phyloP scores from a whole-genome alignment of 2,888 invertebrate species.

The Microplitis deprimator region DNA sequence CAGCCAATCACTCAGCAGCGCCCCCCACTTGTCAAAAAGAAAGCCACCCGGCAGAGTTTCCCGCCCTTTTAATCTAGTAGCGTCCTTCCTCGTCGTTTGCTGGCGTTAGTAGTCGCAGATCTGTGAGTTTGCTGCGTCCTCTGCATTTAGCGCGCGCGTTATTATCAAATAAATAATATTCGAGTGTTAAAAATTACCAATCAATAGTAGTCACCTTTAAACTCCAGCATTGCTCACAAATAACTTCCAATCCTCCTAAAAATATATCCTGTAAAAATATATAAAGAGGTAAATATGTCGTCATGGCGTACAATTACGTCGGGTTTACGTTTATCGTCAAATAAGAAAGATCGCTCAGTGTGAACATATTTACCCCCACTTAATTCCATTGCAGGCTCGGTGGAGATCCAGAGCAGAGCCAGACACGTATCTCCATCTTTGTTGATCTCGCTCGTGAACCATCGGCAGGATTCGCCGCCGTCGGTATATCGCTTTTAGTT shows the following conservation, averaged over 20 bases:
- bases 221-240: no score
- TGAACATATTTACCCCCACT: constrained; percentile 53
- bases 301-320: constrained; percentile 18
- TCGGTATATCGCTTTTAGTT: background rate
- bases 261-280: background rate
- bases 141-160: constrained; percentile 40
- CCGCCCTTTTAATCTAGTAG: constrained; percentile 52
- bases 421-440: background rate
- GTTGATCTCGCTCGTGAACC: background rate
- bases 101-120: constrained; percentile 34
- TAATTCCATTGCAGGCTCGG: constrained; percentile 27
- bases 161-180: constrained; percentile 20
- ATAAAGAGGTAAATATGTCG: background rate
- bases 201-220: background rate
- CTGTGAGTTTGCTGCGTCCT: constrained; percentile 38
- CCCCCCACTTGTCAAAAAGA: background rate
- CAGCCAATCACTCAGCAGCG: background rate
- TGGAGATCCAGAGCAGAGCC: background rate
- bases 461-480: background rate
- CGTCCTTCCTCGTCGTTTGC: constrained; percentile 47
- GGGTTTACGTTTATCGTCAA: constrained; percentile 34
- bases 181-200: background rate
- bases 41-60: constrained; percentile 42
- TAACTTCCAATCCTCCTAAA: no score
- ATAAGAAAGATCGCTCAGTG: constrained; percentile 52